These are phyloP conservation scores for Mya arenaria DNA, from an alignment of 1,140 invertebrate species.

Conservation along the genomic window DNA sequence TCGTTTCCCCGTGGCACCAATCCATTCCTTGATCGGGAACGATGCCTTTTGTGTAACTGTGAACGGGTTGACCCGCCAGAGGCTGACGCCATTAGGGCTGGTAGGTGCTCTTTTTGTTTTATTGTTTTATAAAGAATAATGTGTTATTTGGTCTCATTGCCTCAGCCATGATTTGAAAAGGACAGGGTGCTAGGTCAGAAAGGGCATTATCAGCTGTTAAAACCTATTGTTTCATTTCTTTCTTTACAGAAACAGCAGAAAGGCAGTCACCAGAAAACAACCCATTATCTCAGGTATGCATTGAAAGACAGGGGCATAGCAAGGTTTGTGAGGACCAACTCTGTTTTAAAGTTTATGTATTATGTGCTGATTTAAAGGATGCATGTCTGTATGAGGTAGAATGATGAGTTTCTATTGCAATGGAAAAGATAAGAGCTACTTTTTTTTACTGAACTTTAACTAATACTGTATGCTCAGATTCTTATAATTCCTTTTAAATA, in stretches of 20 bases:
- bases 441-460: no score
- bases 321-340: no score
- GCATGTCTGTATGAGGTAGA: no score
- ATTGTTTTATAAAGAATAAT: no score
- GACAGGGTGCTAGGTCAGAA: no score
- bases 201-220: neutral
- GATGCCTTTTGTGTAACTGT: slow-evolving; percentile 75
- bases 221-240: neutral
- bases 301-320: neutral
- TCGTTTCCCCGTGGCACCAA: slow-evolving; percentile 69
- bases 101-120: slow-evolving; percentile 23
- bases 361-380: no score
- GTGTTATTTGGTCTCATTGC: no score
- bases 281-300: slow-evolving; percentile 35
- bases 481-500: no score
- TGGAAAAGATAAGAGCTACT: no score
- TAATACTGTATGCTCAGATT: no score
- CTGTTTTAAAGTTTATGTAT: no score
- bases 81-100: slow-evolving; percentile 58
- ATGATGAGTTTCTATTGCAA: no score
- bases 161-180: neutral
- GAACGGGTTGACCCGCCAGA: slow-evolving; percentile 69
- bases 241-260: slow-evolving; percentile 4
- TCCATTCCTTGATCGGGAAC: slow-evolving; percentile 72
- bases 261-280: slow-evolving; percentile 45